A percentile compares a stretch with the other conserved stretches of the same genome.
Conservation (phyloP, 2,888 invertebrate species). For the Caenorhabditis sp. region DNA sequence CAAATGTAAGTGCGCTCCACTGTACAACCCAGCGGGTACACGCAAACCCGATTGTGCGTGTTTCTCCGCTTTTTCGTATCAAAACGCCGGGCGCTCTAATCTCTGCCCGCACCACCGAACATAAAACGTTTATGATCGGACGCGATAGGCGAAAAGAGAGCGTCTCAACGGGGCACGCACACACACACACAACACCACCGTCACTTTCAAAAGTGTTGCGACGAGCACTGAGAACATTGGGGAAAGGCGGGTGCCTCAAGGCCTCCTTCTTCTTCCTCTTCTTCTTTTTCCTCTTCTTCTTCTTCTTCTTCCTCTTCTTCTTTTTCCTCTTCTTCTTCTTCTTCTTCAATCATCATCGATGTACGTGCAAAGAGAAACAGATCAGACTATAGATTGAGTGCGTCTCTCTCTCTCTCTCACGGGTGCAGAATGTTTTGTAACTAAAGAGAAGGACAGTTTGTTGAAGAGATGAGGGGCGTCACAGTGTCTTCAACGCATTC, state of each 20-base stretch:
- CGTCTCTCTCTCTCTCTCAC: no score
- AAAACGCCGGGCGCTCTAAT: neutral
- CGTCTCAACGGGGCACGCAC: conserved; percentile 22
- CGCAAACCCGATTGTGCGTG: conserved; percentile 45
- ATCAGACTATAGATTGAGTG: conserved; percentile 39
- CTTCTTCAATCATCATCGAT: no score
- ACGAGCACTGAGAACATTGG: no score
- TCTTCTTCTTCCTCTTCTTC: neutral
- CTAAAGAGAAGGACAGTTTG: no score
- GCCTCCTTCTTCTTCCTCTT: conserved; percentile 9
- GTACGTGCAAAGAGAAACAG: neutral
- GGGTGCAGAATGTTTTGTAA: conserved; percentile 34
- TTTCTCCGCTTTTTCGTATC: conserved; percentile 9
- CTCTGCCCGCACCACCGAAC: conserved; percentile 9
- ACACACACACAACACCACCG: conserved; percentile 14
- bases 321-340: neutral
- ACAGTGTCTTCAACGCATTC: no score
- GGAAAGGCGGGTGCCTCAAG: no score
- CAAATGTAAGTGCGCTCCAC: conserved; percentile 5
- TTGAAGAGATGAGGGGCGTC: no score
- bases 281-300: neutral
- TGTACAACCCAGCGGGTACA: conserved; percentile 31
- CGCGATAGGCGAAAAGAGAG: conserved; percentile 8
- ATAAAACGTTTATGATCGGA: conserved; percentile 39
- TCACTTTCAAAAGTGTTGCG: conserved; percentile 52